phyloP scores from a whole-genome alignment of 2,113 vertebrate species.

The Microtus ochrogaster region DNA sequence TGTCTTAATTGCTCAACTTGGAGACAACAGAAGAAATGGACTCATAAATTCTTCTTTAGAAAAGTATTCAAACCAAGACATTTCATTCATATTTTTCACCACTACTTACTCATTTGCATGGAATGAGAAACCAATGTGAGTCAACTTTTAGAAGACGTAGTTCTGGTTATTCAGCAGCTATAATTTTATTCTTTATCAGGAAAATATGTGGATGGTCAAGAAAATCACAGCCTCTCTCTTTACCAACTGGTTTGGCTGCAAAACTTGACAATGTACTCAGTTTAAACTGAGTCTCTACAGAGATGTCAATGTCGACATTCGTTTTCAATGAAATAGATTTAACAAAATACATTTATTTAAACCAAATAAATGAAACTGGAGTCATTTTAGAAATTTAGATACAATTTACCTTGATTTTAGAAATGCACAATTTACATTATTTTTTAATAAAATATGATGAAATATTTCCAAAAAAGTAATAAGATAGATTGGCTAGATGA shows the following conservation, averaged over 20 bases:
- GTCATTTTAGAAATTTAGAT: neutral
- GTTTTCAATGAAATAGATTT: neutral
- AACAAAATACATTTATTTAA: neutral
- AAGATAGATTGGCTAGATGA: neutral
- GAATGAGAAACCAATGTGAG: neutral
- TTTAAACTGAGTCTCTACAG: neutral
- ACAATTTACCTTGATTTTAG: neutral
- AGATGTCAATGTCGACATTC: neutral
- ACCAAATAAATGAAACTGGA: neutral
- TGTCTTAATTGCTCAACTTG: neutral
- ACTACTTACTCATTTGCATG: neutral
- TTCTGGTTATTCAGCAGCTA: neutral
- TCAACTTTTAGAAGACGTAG: neutral
- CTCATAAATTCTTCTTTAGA: conserved; percentile 44
- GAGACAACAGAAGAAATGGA: neutral
- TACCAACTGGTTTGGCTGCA: neutral
- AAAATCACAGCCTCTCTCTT: neutral
- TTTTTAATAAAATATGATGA: neutral
- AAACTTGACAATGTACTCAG: neutral
- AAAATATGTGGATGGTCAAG: neutral
- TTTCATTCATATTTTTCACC: neutral
- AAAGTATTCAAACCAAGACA: conserved; percentile 48
- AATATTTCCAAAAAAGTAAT: neutral
- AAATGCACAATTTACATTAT: neutral
- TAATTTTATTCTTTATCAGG: neutral